Conservation (phyloP, 2,113 vertebrate genomes). For the Xiphias gladius region DNA sequence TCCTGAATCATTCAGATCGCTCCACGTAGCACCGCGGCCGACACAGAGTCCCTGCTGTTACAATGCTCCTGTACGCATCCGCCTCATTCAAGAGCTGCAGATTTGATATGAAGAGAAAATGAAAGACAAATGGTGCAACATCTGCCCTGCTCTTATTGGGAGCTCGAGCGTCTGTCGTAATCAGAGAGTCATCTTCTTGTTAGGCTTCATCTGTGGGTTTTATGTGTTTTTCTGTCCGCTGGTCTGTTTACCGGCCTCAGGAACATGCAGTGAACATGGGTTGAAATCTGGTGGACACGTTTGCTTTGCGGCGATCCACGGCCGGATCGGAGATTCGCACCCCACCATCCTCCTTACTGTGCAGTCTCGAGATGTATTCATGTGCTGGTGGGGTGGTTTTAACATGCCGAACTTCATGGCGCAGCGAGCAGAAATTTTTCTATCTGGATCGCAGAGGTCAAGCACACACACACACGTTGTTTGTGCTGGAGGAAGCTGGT, state of each 20-base stretch:
- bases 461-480: not conserved
- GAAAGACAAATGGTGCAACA: conserved; percentile 33
- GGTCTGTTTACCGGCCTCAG: conserved; percentile 1
- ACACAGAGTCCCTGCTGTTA: conserved; percentile 46
- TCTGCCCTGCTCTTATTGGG: conserved; percentile 28
- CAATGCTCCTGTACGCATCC: conserved; percentile 11
- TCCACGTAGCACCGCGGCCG: conserved; percentile 12
- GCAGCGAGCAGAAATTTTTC: not conserved
- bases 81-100: conserved; percentile 34
- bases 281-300: not conserved
- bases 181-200: not conserved
- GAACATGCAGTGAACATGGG: not conserved
- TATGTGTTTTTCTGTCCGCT: not conserved
- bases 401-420: not conserved
- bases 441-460: not conserved
- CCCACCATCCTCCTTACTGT: not conserved
- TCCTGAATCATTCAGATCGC: conserved; percentile 63
- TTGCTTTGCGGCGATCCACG: not conserved
- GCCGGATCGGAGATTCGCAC: not conserved
- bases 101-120: conserved; percentile 33
- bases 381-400: not conserved
- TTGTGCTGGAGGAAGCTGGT: not conserved
- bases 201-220: conserved; percentile 10
- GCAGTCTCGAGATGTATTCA: not conserved
- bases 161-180: not conserved